A percentile compares a stretch with the other conserved stretches of the same genome.
Conservation (phyloP, 2,797 vertebrate species). For the Enteromius anoplus region DNA sequence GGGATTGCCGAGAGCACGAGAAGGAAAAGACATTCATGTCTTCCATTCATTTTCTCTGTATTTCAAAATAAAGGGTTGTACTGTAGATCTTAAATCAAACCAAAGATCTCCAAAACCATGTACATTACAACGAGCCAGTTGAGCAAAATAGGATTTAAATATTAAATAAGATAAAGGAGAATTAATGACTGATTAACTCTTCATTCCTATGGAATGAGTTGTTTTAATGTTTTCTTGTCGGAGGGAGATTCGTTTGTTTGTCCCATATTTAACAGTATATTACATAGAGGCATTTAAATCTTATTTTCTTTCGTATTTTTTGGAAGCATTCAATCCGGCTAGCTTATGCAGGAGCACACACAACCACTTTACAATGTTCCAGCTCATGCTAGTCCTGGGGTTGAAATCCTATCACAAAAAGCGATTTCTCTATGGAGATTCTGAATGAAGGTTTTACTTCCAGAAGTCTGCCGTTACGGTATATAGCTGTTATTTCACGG, state of each 20-base stretch:
- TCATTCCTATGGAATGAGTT: neutral
- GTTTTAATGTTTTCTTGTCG: neutral
- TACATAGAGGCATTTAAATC: neutral
- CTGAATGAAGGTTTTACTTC: neutral
- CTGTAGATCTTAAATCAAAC: neutral
- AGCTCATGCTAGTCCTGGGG: neutral
- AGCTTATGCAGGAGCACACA: neutral
- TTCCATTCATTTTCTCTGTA: neutral
- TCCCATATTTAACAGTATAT: neutral
- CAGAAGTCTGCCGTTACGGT: neutral
- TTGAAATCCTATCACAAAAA: neutral
- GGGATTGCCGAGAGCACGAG: neutral
- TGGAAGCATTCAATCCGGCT: neutral
- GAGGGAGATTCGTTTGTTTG: neutral
- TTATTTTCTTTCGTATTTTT: neutral
- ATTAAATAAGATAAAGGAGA: neutral
- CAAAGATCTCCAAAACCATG: too few relatives aligned
- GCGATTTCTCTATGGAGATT: neutral
- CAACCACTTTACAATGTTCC: neutral
- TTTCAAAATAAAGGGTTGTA: neutral
- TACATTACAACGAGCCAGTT: neutral
- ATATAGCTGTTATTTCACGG: conserved; percentile 16
- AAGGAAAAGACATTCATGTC: neutral
- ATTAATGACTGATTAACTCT: neutral
- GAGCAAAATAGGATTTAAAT: neutral